Evolutionary conservation across 2,888 invertebrate genomes (phyloP).

Genomic region (Dorcus parallelipipedus): DNA sequence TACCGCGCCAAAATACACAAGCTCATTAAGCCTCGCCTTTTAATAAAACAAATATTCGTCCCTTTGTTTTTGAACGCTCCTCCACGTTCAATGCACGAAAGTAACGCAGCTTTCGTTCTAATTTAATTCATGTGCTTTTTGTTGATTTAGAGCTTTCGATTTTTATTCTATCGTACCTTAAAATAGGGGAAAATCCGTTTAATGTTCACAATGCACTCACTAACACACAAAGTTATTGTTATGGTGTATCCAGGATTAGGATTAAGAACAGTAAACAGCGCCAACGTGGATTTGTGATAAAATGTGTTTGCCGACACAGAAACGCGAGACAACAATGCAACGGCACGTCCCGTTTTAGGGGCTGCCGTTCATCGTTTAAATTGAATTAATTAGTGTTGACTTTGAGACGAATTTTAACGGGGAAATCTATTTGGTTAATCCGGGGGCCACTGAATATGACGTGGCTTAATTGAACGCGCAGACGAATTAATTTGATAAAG

Average conservation of each 20-base stretch:
- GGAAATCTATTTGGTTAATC: background rate
- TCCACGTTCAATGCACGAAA: too few relatives aligned
- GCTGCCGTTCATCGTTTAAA: background rate
- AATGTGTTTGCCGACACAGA: background rate
- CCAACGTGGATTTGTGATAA: too few relatives aligned
- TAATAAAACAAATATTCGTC: background rate
- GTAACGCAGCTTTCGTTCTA: too few relatives aligned
- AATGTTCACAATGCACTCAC: too few relatives aligned
- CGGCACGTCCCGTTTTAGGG: background rate
- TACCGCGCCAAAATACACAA: background rate
- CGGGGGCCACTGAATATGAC: background rate
- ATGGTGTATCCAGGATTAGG: too few relatives aligned
- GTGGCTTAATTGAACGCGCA: background rate
- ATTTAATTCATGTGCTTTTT: too few relatives aligned
- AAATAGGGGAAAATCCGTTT: too few relatives aligned
- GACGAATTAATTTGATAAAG: too few relatives aligned
- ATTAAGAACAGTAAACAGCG: too few relatives aligned
- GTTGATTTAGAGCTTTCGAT: too few relatives aligned
- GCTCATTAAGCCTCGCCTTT: background rate
- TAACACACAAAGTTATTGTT: too few relatives aligned
- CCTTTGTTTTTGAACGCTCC: background rate
- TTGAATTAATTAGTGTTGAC: background rate
- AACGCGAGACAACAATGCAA: background rate
- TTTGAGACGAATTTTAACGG: background rate
- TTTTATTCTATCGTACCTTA: too few relatives aligned